phyloP scores from a whole-genome alignment of 2,888 invertebrate genomes.

The Leuctra nigra region DNA sequence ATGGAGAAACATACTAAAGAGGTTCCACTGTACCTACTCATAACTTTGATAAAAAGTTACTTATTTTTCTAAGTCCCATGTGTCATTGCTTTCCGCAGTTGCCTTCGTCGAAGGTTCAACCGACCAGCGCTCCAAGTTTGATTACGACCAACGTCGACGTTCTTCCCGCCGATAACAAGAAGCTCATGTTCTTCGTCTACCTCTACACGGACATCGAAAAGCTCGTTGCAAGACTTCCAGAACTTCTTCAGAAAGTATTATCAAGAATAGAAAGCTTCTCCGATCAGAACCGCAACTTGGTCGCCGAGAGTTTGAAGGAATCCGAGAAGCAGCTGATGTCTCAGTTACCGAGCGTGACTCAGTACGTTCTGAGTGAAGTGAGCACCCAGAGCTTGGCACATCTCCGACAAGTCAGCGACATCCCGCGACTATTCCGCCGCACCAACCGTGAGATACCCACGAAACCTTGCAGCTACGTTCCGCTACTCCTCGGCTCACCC shows the following conservation, averaged over 20 bases:
- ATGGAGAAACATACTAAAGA: too few species aligned
- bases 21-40: too few species aligned
- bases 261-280: conserved; percentile 33
- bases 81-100: conserved; percentile 18
- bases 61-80: too few species aligned
- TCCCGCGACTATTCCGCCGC: conserved; percentile 86
- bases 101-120: not conserved
- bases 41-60: too few species aligned
- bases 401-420: conserved; percentile 80
- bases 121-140: not conserved
- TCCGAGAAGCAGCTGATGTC: conserved; percentile 27
- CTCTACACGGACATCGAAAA: conserved; percentile 41
- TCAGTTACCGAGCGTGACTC: conserved; percentile 37
- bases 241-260: conserved; percentile 33
- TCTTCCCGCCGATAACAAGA: conserved; percentile 21
- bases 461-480: conserved; percentile 74
- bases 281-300: conserved; percentile 3
- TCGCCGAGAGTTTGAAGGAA: conserved; percentile 32
- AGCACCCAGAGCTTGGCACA: conserved; percentile 47
- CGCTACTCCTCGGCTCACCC: conserved; percentile 54
- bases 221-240: conserved; percentile 36
- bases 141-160: not conserved
- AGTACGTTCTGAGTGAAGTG: conserved; percentile 40
- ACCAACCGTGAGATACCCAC: conserved; percentile 84
- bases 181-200: conserved; percentile 38